Base-by-base conservation (phyloP, 2,113 vertebrate genomes). In the Oostethus manadensis region DNA sequence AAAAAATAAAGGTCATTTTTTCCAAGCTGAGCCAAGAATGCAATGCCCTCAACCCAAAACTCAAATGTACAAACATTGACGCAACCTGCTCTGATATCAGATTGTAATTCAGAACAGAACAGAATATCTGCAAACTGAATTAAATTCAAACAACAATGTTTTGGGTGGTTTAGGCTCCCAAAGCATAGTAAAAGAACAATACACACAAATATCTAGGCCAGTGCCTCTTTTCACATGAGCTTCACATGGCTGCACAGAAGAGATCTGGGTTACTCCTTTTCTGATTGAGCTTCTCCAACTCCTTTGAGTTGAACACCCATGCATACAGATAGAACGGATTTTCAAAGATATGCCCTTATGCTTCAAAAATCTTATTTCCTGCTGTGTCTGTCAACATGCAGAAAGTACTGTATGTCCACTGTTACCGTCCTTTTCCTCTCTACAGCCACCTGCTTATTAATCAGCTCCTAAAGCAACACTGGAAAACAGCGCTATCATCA, bases 401-500 rank as follows among this genome's bases (percentile, higher is more conserved):
- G 64, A 42, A 42, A 13, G 38, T 42, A 70, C 43, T 44, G 13
- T 62, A 51, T 22, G 40, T 53, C 38, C 51, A 75, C 75, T 43
- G 40, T 66, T 74, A 65, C 43, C 68, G 58, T 55, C 51, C 68
- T 73, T 59, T 18, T 55, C 58, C 33, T 51, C 70, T 64, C 65
- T 50, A 57, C 61, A 63, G 68, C 15, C 14, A n/a, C 58, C 70
- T 58, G 64, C 40, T 73, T 58, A 43, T 26, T 82, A 78, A 83
- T 79, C 77, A 73, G 57, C 57, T 73, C 77, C 76, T 70, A 51
- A 60, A 68, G 77, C 84, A 71, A 54, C 20, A 38, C 51, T 54
- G n/a, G 53, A 77, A 79, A 79, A 67, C 16, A 47, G 55, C 23
- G 62, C 82, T 88, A 86, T 87, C 87, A 84, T 89, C 88, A 89